These are phyloP conservation scores for Artemia sinica DNA, from an alignment of 2,888 invertebrate genomes.

Conservation along the genomic window DNA sequence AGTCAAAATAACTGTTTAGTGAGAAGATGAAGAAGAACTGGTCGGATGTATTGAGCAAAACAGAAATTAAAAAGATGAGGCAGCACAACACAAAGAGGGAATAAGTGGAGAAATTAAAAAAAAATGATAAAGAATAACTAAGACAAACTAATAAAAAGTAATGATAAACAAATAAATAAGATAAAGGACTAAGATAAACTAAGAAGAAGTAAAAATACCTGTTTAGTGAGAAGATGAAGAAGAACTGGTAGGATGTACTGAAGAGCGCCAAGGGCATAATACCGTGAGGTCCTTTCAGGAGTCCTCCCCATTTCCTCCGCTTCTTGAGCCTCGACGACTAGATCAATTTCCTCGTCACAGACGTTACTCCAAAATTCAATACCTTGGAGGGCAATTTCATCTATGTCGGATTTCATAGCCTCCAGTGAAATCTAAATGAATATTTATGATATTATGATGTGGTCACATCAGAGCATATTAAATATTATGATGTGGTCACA, in stretches of 20 bases:
- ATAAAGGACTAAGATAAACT: neutral
- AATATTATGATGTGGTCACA: no score
- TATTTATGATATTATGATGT: constrained; percentile 18
- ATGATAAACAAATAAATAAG: no score
- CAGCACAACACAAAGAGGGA: no score
- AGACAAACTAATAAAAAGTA: no score
- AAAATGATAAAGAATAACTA: no score
- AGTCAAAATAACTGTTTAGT: no score
- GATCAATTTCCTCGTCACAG: constrained; percentile 94
- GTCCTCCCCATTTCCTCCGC: constrained; percentile 82
- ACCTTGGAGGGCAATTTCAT: constrained; percentile 90
- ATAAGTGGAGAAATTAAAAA: no score
- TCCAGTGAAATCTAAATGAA: constrained; percentile 65
- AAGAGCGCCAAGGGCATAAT: constrained; percentile 95
- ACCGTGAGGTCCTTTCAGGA: constrained; percentile 77
- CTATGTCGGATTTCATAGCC: constrained; percentile 91
- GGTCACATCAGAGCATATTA: no score
- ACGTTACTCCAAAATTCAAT: constrained; percentile 99
- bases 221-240: constrained; percentile 81
- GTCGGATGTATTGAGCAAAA: constrained; percentile 82
- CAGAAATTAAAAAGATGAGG: no score
- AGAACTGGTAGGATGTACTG: constrained; percentile 86
- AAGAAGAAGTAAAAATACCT: constrained; percentile 34
- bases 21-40: no score
- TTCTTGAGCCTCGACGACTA: constrained; percentile 82